Percentiles rank a stretch among this genome's conserved stretches.
Conservation (phyloP, 2,113 vertebrate species). For the Podiceps cristatus region DNA sequence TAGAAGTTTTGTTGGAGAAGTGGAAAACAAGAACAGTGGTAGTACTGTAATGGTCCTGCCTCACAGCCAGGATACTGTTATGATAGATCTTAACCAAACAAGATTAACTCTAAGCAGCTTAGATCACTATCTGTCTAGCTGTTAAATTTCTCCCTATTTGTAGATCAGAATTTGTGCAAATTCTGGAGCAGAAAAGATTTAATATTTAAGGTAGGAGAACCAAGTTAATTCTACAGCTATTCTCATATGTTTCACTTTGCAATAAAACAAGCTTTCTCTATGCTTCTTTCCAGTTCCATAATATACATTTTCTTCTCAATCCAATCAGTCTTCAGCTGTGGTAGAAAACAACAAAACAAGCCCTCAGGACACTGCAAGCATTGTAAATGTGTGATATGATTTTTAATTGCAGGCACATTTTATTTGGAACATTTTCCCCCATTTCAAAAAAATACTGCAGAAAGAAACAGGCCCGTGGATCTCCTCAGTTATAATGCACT, state of each 20-base stretch:
- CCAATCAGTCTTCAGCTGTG: not conserved
- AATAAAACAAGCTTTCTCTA: not conserved
- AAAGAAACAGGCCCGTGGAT: not conserved
- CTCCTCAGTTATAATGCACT: not conserved
- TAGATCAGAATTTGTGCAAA: not conserved
- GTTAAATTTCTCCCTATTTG: not conserved
- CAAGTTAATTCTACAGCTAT: not conserved
- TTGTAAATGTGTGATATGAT: not conserved
- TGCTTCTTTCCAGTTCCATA: not conserved
- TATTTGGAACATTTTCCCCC: not conserved
- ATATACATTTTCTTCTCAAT: not conserved
- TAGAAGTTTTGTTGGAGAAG: not conserved
- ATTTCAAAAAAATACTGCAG: not conserved
- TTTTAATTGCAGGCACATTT: conserved; percentile 12
- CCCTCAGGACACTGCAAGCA: not conserved
- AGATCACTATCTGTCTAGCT: not conserved
- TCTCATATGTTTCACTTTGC: not conserved
- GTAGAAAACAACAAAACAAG: not conserved
- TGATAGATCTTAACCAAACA: not conserved
- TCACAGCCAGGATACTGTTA: not conserved
- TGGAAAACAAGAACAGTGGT: not conserved
- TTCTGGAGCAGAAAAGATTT: not conserved
- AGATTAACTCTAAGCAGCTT: not conserved
- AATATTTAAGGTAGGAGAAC: not conserved
- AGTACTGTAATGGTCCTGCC: not conserved